phyloP scores from a whole-genome alignment of 2,113 vertebrate genomes.

The Enhydra lutris region DNA sequence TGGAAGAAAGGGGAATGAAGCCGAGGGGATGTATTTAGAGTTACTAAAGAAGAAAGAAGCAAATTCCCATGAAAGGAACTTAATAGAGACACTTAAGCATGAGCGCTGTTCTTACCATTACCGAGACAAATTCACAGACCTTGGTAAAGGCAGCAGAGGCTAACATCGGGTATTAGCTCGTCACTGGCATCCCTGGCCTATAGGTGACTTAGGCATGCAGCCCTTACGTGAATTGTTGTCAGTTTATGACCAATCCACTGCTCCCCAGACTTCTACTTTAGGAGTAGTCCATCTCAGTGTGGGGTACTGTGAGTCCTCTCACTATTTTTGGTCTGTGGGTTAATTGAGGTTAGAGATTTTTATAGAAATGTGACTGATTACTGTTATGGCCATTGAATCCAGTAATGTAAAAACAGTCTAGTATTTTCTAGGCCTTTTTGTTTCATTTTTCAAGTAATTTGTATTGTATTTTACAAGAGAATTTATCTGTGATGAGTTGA shows the following conservation, averaged over 20 bases:
- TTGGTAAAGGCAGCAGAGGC: background rate
- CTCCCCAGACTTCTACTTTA: background rate
- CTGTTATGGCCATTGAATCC: background rate
- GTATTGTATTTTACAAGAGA: constrained; percentile 40
- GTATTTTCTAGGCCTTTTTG: background rate
- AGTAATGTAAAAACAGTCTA: background rate
- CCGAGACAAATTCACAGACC: background rate
- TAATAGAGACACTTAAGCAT: background rate
- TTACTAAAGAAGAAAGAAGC: background rate
- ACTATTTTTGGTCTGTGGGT: background rate
- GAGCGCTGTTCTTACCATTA: background rate
- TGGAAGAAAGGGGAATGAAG: background rate
- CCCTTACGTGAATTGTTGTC: background rate
- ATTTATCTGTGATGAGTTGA: background rate
- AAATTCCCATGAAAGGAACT: background rate
- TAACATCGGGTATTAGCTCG: background rate
- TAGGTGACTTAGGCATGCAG: background rate
- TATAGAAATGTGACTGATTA: background rate
- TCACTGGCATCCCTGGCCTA: background rate
- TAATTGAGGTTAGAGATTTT: background rate
- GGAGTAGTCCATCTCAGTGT: background rate
- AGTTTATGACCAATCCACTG: background rate
- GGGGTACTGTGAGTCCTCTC: background rate
- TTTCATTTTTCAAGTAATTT: constrained; percentile 41
- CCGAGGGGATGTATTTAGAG: background rate